These are phyloP conservation scores for Tridacna gigas DNA, from an alignment of 2,888 invertebrate genomes.

Conservation along the genomic window DNA sequence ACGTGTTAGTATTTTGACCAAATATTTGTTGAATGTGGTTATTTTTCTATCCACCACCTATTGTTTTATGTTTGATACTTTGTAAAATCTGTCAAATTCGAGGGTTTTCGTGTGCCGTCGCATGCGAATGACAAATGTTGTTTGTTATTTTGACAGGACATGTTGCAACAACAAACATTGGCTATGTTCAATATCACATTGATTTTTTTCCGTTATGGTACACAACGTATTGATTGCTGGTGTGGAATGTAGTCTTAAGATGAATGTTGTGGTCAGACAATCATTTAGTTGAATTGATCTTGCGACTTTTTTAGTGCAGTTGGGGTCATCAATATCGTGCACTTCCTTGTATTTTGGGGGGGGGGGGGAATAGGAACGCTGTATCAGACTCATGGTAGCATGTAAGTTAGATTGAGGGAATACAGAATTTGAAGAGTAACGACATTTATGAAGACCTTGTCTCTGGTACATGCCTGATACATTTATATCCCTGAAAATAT, in stretches of 20 bases:
- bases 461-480: too few relatives aligned
- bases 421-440: too few relatives aligned
- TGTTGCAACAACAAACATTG: slow-evolving; percentile 8
- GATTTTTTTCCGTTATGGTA: background rate
- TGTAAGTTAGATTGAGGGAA: too few relatives aligned
- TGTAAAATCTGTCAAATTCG: background rate
- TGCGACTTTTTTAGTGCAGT: background rate
- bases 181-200: background rate
- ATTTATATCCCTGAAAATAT: too few relatives aligned
- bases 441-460: too few relatives aligned
- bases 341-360: background rate
- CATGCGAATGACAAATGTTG: slow-evolving; percentile 30
- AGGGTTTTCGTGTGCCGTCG: background rate
- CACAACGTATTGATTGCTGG: too few relatives aligned
- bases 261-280: too few relatives aligned
- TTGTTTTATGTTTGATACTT: too few relatives aligned
- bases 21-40: background rate
- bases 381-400: too few relatives aligned
- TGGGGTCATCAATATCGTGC: background rate
- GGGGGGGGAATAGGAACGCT: too few relatives aligned
- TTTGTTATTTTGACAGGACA: slow-evolving; percentile 18
- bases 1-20: slow-evolving; percentile 9
- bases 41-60: background rate
- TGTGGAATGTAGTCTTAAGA: too few relatives aligned
- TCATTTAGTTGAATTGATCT: background rate